phyloP scores from a whole-genome alignment of 1,140 invertebrate genomes.

The Nomia melanderi region DNA sequence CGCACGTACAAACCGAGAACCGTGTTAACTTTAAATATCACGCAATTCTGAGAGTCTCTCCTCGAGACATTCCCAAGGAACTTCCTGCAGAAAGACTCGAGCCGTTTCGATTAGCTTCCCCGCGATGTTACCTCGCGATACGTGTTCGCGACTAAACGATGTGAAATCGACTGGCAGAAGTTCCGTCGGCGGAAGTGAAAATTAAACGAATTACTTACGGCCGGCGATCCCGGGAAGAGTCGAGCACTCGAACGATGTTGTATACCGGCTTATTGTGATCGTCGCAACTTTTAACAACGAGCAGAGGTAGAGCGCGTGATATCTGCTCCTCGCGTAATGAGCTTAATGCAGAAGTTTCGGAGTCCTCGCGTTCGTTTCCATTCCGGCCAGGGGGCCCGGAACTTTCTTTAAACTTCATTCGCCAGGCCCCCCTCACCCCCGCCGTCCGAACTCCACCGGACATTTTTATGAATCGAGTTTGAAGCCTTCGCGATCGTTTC shows the following conservation, averaged over 20 bases:
- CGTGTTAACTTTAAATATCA: no score
- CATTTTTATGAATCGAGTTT: conserved; percentile 49
- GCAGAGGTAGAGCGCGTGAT: conserved; percentile 23
- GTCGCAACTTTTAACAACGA: conserved; percentile 55
- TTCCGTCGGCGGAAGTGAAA: conserved; percentile 20
- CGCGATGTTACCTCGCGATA: conserved; percentile 30
- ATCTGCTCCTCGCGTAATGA: conserved; percentile 47
- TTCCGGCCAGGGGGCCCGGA: conserved; percentile 24
- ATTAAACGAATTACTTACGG: conserved; percentile 40
- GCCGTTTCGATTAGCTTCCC: neutral
- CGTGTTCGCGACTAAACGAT: neutral
- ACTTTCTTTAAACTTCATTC: conserved; percentile 53
- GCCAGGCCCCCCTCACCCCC: no score
- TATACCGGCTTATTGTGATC: conserved; percentile 43
- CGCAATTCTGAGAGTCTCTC: no score
- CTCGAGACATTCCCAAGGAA: neutral
- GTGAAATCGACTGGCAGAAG: conserved; percentile 17
- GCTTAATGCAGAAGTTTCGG: conserved; percentile 55
- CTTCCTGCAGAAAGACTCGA: neutral
- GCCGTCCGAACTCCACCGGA: conserved; percentile 40
- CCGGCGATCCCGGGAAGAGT: conserved; percentile 35
- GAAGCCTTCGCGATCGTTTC: conserved; percentile 30
- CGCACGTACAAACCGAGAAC: no score
- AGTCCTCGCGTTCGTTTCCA: conserved; percentile 50
- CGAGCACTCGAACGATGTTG: neutral